Evolutionary conservation across 2,113 vertebrate genomes (phyloP).

Genomic region (Eulemur macaco): DNA sequence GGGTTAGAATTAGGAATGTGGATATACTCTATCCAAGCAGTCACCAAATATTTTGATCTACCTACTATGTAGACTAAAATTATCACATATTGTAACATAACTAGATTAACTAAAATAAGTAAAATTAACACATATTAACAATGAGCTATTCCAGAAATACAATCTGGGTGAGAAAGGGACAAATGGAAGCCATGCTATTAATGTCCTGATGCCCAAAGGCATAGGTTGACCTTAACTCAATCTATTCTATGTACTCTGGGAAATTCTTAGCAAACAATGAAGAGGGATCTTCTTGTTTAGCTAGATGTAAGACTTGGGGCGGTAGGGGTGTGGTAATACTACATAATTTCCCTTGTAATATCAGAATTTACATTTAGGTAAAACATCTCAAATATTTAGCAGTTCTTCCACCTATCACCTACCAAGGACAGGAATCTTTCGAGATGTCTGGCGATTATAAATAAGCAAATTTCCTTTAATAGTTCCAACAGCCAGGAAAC

Average conservation of each 20-base stretch:
- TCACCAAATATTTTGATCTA: not conserved
- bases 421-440: constrained; percentile 97
- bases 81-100: not conserved
- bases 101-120: not conserved
- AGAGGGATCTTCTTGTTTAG: not conserved
- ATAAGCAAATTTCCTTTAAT: constrained; percentile 96
- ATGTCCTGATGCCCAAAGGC: not conserved
- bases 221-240: not conserved
- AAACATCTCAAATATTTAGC: constrained; percentile 22
- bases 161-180: not conserved
- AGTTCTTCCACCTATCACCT: constrained; percentile 72
- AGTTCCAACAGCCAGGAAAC: constrained; percentile 94
- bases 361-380: constrained; percentile 15
- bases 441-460: constrained; percentile 97
- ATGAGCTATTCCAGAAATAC: not conserved
- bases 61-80: not conserved
- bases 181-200: not conserved
- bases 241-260: not conserved
- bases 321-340: not conserved
- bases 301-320: not conserved
- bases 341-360: not conserved
- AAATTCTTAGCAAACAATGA: not conserved
- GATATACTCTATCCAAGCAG: not conserved
- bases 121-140: not conserved
- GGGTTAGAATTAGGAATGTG: not conserved